Evolutionary conservation across 2,797 vertebrate genomes (phyloP).

Genomic region (Neopelma chrysocephalum): DNA sequence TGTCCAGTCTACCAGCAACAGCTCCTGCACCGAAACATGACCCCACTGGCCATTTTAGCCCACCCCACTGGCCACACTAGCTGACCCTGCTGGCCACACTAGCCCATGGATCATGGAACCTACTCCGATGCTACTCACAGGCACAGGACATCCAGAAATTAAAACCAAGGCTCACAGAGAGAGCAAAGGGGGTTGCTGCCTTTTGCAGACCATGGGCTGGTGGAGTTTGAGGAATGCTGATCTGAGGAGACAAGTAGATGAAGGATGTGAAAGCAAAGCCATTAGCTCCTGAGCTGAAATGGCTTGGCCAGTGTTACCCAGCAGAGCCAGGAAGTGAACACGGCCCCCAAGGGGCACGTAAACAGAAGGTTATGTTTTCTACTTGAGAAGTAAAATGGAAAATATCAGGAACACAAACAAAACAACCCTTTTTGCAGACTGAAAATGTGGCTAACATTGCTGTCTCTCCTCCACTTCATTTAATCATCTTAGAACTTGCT

Average conservation of each 20-base stretch:
- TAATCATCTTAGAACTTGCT: not conserved
- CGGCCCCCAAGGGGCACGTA: not conserved
- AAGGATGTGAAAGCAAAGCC: not conserved
- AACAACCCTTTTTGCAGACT: not conserved
- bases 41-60: accelerated
- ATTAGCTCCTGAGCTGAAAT: not conserved
- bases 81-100: not conserved
- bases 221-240: not conserved
- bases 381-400: not conserved
- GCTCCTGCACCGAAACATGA: not conserved
- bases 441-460: not conserved
- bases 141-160: not conserved
- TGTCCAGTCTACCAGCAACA: not conserved
- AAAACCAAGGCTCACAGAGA: not conserved
- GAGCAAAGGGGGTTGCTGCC: not conserved
- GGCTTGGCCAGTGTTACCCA: not conserved
- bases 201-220: not conserved
- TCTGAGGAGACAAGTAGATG: not conserved
- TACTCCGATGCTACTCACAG: not conserved
- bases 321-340: not conserved
- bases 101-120: accelerated
- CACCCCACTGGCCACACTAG: not conserved
- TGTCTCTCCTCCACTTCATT: not conserved
- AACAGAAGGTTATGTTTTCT: not conserved
- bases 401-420: not conserved